Conservation (phyloP, 2,888 invertebrate genomes). For the Caenorhabditis uteleia region DNA sequence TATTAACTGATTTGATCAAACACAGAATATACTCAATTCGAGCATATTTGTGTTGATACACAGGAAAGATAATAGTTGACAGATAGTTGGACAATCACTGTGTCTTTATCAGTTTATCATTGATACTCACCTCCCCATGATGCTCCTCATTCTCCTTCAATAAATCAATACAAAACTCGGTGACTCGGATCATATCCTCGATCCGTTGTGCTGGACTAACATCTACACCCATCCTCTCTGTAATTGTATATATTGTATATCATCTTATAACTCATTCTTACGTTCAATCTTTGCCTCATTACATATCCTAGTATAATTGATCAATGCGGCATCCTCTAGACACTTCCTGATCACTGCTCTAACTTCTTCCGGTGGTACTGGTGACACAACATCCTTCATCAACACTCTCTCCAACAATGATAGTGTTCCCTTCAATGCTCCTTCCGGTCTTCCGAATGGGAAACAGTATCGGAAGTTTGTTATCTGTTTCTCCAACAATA, state of each 20-base stretch:
- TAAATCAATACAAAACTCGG: slow-evolving; percentile 96
- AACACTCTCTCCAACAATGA: slow-evolving; percentile 91
- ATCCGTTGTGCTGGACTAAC: slow-evolving; percentile 73
- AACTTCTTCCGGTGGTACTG: slow-evolving; percentile 93
- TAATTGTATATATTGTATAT: slow-evolving; percentile 17
- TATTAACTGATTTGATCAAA: neutral
- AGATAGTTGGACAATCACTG: neutral
- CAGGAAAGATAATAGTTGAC: too few relatives aligned
- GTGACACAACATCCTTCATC: slow-evolving; percentile 98
- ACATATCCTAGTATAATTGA: slow-evolving; percentile 94
- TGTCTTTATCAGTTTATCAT: too few relatives aligned
- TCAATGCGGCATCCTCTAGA: slow-evolving; percentile 93
- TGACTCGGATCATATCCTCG: slow-evolving; percentile 93
- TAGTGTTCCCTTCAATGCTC: slow-evolving; percentile 92
- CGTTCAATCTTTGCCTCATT: slow-evolving; percentile 98
- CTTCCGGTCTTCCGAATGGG: slow-evolving; percentile 98
- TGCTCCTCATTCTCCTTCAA: slow-evolving; percentile 99
- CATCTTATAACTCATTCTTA: slow-evolving; percentile 70
- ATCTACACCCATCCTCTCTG: slow-evolving; percentile 69
- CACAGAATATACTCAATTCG: too few relatives aligned
- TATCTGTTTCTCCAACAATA: slow-evolving; percentile 93
- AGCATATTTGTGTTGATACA: too few relatives aligned
- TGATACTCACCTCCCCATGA: slow-evolving; percentile 92
- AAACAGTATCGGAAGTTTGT: slow-evolving; percentile 99
- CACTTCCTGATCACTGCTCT: slow-evolving; percentile 93